phyloP scores from a whole-genome alignment of 2,888 invertebrate species.

The Noctua janthe region DNA sequence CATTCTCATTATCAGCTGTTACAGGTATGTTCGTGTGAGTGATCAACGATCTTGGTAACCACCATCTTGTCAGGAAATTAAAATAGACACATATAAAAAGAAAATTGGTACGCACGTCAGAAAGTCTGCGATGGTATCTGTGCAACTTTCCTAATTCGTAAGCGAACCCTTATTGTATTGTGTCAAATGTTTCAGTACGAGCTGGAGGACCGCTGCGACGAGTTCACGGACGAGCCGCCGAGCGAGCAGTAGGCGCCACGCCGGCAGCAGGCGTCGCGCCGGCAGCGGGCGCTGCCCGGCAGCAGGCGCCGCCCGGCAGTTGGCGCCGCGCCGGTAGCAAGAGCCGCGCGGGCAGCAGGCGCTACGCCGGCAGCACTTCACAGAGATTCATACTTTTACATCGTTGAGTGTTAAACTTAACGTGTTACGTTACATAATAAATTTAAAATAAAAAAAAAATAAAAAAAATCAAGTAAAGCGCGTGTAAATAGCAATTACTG shows the following conservation, averaged over 20 bases:
- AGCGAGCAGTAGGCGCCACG: conserved; percentile 9
- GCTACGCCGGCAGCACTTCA: no score
- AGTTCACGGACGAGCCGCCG: conserved; percentile 88
- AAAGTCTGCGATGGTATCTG: background rate
- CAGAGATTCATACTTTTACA: conserved; percentile 20
- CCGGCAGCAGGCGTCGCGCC: no score
- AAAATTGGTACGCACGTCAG: background rate
- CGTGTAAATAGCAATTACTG: conserved; percentile 79
- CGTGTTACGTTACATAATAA: conserved; percentile 60
- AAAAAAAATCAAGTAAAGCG: conserved; percentile 35
- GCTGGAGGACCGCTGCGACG: conserved; percentile 95
- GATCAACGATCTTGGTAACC: background rate
- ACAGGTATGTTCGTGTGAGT: background rate
- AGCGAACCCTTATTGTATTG: background rate
- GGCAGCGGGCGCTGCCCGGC: background rate
- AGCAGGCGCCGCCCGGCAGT: conserved; percentile 1
- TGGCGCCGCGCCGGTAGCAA: background rate
- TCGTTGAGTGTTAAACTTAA: conserved; percentile 37
- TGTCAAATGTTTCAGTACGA: conserved; percentile 91
- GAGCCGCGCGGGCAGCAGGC: no score
- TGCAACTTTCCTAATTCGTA: background rate
- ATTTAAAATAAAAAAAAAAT: conserved; percentile 39
- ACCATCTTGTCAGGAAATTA: background rate
- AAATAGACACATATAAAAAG: background rate
- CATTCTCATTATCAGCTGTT: background rate